phyloP scores from a whole-genome alignment of 2,888 invertebrate species.

The Sclerodermus sp. region DNA sequence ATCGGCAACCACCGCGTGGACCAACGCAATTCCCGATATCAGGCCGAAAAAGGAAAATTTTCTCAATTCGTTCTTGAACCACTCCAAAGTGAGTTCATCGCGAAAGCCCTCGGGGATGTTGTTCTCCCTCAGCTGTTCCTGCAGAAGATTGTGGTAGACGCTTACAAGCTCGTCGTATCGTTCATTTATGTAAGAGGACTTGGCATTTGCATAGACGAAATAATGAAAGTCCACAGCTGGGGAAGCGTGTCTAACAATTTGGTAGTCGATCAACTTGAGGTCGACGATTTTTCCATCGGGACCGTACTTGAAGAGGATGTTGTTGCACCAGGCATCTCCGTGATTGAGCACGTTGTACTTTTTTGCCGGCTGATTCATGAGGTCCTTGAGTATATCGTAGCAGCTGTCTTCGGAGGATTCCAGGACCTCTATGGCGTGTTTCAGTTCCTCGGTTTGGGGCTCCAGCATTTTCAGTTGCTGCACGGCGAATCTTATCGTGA shows the following conservation, averaged over 20 bases:
- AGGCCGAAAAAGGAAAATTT: conserved; percentile 35
- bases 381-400: conserved; percentile 15
- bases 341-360: conserved; percentile 39
- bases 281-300: conserved; percentile 12
- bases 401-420: conserved; percentile 9
- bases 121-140: conserved; percentile 16
- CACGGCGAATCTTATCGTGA: conserved; percentile 19
- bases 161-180: conserved; percentile 29
- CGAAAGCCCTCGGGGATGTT: conserved; percentile 16
- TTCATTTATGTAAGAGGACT: conserved; percentile 25
- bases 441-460: conserved; percentile 16
- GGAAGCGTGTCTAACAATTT: conserved; percentile 35
- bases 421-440: conserved; percentile 17
- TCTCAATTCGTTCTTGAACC: conserved; percentile 33
- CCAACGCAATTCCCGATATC: not conserved
- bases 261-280: conserved; percentile 39
- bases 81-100: conserved; percentile 23
- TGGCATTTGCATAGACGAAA: conserved; percentile 40
- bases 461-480: conserved; percentile 23
- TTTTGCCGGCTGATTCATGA: conserved; percentile 15
- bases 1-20: not conserved
- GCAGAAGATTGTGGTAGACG: conserved; percentile 27
- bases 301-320: conserved; percentile 37
- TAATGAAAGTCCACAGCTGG: conserved; percentile 42
- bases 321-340: conserved; percentile 46